Evolutionary conservation across 2,888 invertebrate genomes (phyloP).

Genomic region (Amiota minor): DNA sequence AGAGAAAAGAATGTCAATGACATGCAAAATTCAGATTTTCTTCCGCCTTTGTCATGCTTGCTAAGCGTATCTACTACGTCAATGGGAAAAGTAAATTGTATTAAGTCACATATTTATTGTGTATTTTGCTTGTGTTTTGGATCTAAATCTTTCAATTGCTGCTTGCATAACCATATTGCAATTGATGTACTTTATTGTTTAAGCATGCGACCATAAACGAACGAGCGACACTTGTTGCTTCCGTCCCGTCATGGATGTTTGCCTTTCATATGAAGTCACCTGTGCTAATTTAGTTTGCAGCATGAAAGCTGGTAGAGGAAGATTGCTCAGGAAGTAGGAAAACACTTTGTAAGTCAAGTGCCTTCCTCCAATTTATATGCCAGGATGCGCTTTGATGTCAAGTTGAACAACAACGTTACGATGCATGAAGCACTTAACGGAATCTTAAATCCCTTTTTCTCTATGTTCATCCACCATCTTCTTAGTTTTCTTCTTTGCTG

Average conservation of each 20-base stretch:
- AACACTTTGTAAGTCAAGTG: background rate
- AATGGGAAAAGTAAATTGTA: constrained; percentile 50
- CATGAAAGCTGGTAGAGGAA: background rate
- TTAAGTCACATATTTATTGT: constrained; percentile 35
- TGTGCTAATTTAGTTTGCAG: constrained; percentile 39
- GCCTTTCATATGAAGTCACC: background rate
- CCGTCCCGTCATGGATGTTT: constrained; percentile 14
- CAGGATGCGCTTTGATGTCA: constrained; percentile 41
- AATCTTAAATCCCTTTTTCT: background rate
- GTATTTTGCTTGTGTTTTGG: constrained; percentile 24
- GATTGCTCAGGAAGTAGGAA: background rate
- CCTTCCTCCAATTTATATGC: constrained; percentile 5
- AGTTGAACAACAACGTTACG: constrained; percentile 5
- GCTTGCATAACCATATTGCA: constrained; percentile 68
- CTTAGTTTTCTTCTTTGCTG: background rate
- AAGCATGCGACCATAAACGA: background rate
- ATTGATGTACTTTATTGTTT: too few species aligned
- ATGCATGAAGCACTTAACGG: background rate
- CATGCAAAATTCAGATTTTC: background rate
- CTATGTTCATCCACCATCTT: background rate
- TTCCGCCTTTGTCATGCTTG: background rate
- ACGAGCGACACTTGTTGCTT: constrained; percentile 33
- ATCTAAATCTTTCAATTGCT: constrained; percentile 69
- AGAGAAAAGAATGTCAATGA: background rate
- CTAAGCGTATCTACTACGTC: background rate